Percentiles rank a stretch among this genome's conserved stretches.
Conservation (phyloP, 2,888 invertebrate species). For the Resseliella maxima region DNA sequence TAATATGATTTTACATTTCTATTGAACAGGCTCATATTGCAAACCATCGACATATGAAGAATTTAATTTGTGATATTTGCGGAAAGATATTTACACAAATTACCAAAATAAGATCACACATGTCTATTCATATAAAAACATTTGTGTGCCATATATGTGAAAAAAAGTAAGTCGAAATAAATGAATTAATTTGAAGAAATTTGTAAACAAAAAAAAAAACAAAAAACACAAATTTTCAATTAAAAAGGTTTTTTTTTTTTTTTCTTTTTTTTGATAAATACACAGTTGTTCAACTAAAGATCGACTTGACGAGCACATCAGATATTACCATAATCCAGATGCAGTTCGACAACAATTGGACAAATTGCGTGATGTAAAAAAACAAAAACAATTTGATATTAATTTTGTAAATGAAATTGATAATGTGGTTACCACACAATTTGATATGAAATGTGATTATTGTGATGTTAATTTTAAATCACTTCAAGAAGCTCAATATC, state of each 20-base stretch:
- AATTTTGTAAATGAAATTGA: neutral
- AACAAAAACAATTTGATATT: no score
- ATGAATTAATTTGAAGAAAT: neutral
- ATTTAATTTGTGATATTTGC: neutral
- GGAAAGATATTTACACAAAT: neutral
- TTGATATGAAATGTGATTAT: constrained; percentile 46
- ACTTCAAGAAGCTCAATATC: constrained; percentile 22
- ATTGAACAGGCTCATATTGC: neutral
- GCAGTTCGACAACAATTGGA: neutral
- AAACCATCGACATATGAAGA: neutral
- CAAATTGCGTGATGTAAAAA: neutral
- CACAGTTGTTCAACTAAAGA: constrained; percentile 1
- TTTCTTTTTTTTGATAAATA: neutral
- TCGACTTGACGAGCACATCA: neutral
- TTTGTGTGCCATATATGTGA: neutral
- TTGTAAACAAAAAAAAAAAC: no score
- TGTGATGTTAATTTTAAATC: constrained; percentile 10
- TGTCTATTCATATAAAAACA: neutral
- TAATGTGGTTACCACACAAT: neutral
- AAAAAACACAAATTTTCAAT: neutral
- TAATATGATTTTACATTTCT: no score
- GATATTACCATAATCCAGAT: constrained; percentile 5
- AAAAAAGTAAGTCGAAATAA: neutral
- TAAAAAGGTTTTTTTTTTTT: neutral
- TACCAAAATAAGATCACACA: neutral